Conservation (phyloP, 2,797 vertebrate genomes). For the Chanos chanos region DNA sequence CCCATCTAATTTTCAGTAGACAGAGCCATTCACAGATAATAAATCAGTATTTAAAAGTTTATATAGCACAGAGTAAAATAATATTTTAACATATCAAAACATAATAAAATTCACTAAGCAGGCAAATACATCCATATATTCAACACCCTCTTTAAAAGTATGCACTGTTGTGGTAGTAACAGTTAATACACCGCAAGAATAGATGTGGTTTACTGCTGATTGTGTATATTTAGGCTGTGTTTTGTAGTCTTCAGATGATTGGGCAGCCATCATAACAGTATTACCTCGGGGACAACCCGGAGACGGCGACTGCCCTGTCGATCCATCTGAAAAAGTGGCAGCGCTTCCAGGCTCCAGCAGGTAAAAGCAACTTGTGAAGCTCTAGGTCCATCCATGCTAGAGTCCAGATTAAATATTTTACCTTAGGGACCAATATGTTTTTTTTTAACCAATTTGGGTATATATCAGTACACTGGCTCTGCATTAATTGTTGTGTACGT, state of each 20-base stretch:
- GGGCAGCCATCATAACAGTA: constrained; percentile 69
- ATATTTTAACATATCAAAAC: too few species aligned
- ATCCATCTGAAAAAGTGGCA: constrained; percentile 53
- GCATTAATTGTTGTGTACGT: background rate
- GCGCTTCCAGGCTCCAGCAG: constrained; percentile 69
- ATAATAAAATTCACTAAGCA: too few species aligned
- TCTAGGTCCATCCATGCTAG: background rate
- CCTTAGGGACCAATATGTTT: background rate
- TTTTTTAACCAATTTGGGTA: background rate
- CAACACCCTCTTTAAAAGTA: too few species aligned
- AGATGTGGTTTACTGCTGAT: too few species aligned
- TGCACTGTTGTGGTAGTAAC: too few species aligned
- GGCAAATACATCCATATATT: too few species aligned
- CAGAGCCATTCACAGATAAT: too few species aligned
- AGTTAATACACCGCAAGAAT: too few species aligned
- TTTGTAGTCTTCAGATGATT: constrained; percentile 75
- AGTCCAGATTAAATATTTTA: background rate
- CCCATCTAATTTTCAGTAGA: too few species aligned
- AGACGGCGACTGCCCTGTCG: constrained; percentile 56
- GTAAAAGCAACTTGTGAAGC: constrained; percentile 53
- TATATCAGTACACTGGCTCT: background rate
- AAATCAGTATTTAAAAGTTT: too few species aligned
- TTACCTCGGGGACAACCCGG: constrained; percentile 40
- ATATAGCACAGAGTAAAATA: too few species aligned
- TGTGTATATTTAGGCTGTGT: too few species aligned